Percentiles rank a stretch among this genome's conserved stretches.
These are phyloP conservation scores for Elysia crispata DNA, from an alignment of 2,888 invertebrate genomes.

Conservation along the genomic window DNA sequence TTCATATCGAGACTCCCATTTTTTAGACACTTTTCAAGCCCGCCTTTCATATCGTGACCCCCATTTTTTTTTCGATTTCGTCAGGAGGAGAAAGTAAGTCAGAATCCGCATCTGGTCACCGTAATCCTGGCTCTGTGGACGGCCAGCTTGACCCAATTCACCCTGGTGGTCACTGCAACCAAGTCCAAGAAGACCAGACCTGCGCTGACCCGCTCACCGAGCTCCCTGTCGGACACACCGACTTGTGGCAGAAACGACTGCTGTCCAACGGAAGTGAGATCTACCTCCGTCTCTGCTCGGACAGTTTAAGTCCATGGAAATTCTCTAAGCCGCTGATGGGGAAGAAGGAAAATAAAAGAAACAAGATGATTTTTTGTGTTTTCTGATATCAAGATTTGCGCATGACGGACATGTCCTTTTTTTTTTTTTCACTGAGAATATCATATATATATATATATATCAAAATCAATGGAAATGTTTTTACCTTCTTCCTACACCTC, in stretches of 20 bases:
- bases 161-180: constrained; percentile 79
- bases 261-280: constrained; percentile 52
- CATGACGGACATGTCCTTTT: too few relatives aligned
- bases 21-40: too few relatives aligned
- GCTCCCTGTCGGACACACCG: constrained; percentile 20
- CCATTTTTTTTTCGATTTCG: too few relatives aligned
- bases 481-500: too few relatives aligned
- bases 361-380: too few relatives aligned
- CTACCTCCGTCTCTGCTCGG: neutral
- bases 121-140: constrained; percentile 79
- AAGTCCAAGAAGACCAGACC: constrained; percentile 70
- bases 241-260: neutral
- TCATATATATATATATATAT: too few relatives aligned
- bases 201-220: constrained; percentile 59
- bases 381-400: too few relatives aligned
- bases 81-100: constrained; percentile 65
- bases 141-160: constrained; percentile 74
- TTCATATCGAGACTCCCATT: too few relatives aligned
- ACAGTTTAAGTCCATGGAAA: neutral
- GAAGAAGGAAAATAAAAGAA: too few relatives aligned
- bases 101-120: constrained; percentile 83
- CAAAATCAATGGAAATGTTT: too few relatives aligned
- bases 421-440: too few relatives aligned
- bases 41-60: too few relatives aligned
- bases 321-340: neutral